Evolutionary conservation across 2,113 vertebrate species (phyloP), one percentile per base, ranked within the genome.

Genomic region (Fukomys damarensis): DNA sequence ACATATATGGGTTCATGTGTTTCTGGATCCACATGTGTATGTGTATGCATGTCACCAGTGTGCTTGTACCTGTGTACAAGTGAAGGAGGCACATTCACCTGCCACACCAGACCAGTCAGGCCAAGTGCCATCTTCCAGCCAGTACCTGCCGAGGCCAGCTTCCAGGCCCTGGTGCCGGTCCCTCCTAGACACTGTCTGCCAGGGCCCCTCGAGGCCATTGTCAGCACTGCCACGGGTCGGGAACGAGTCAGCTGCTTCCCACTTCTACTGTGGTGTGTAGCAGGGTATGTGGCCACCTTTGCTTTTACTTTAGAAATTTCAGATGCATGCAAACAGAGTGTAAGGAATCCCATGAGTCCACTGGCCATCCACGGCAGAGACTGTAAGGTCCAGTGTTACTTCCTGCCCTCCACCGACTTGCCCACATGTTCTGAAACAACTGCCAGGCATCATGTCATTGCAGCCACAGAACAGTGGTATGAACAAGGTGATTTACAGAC

Each of bases 211-310:
- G 20, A 61, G 38, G 14, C 10, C 30, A 9, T 24, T 46, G 4
- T 5, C 52, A 22, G 10, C 52, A 13, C 46, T 12, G 7, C 56
- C 10, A 0, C 5, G 22, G n/a, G n/a, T 20, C 0, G 24, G 10
- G 16, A 26, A 35, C 7, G 26, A 17, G 46, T 8, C 77, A 7
- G 0, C 2, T 3, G 2, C 35, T 70, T 77, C 30, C 84, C 41
- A 35, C 19, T 6, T 12, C 4, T 16, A 13, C 32, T 38, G 1
- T 1, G n/a, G 16, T 41, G n/a, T 65, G 58, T 4, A 56, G 65
- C 14, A 20, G 8, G 54, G 2, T 22, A 35, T 8, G 0, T 22
- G 26, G 28, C 26, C 24, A 32, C 16, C 16, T 46, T 58, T 20
- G 54, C n/a, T 20, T 65, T 59, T 14, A 58, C 32, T 35, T 35